phyloP scores from a whole-genome alignment of 1,140 invertebrate species.

The Zaprionus tsacasi region DNA sequence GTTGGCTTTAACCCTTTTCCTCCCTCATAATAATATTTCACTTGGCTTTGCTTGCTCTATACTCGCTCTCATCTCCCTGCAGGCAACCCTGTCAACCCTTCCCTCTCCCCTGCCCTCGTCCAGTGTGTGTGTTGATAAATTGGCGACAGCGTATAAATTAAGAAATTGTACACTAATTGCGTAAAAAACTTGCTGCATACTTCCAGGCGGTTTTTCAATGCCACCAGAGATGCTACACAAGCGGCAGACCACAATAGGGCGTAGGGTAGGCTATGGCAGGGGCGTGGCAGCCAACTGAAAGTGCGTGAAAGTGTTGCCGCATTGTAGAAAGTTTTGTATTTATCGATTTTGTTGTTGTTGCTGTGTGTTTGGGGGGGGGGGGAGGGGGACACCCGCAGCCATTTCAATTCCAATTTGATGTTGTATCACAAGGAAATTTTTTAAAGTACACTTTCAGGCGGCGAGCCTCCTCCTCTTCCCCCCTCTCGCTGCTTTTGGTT shows the following conservation, averaged over 20 bases:
- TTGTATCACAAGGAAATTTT: constrained; percentile 71
- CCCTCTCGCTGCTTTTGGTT: constrained; percentile 29
- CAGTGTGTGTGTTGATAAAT: constrained; percentile 74
- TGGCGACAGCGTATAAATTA: constrained; percentile 83
- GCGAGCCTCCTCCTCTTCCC: constrained; percentile 28
- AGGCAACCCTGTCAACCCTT: too few species aligned
- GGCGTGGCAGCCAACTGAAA: constrained; percentile 20
- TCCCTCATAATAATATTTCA: constrained; percentile 77
- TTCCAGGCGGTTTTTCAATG: constrained; percentile 75
- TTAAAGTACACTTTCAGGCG: constrained; percentile 78
- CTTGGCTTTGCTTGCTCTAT: constrained; percentile 23
- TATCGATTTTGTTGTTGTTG: constrained; percentile 70
- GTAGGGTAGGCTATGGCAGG: background rate
- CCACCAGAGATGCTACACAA: constrained; percentile 45
- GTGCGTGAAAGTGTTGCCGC: constrained; percentile 79
- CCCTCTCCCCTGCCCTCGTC: background rate
- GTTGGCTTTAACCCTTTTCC: constrained; percentile 48
- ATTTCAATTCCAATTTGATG: constrained; percentile 77
- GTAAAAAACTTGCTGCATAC: constrained; percentile 81
- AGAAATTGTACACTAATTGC: constrained; percentile 84
- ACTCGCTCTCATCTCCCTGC: background rate
- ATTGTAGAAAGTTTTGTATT: constrained; percentile 73
- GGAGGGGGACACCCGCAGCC: constrained; percentile 55
- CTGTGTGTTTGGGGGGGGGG: constrained; percentile 28
- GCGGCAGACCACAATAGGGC: background rate